Evolutionary conservation across 2,888 invertebrate species (phyloP).

Genomic region (Herminia tarsipennalis): DNA sequence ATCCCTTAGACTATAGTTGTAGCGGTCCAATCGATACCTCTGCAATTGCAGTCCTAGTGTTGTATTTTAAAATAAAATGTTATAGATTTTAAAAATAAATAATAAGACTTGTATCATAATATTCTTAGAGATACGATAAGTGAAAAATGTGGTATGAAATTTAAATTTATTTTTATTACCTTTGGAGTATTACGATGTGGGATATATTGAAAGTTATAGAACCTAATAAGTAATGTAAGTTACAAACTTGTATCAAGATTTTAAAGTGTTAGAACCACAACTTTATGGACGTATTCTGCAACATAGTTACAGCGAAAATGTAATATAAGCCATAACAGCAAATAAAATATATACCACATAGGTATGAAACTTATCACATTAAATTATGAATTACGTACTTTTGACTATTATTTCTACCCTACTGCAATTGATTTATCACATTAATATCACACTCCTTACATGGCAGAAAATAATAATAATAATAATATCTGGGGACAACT

Average conservation of each 20-base stretch:
- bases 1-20: slow-evolving; percentile 74
- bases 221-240: slow-evolving; percentile 18
- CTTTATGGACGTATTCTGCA: slow-evolving; percentile 53
- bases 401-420: slow-evolving; percentile 53
- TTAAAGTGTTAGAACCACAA: slow-evolving; percentile 46
- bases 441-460: no score
- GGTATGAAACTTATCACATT: slow-evolving; percentile 80
- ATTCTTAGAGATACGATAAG: slow-evolving; percentile 61
- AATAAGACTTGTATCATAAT: slow-evolving; percentile 80
- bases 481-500: no score
- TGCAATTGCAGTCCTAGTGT: slow-evolving; percentile 64
- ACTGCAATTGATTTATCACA: no score
- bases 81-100: slow-evolving; percentile 70
- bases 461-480: no score
- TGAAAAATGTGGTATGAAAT: slow-evolving; percentile 67
- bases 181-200: slow-evolving; percentile 72
- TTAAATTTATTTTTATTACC: slow-evolving; percentile 79
- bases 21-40: slow-evolving; percentile 54
- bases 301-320: slow-evolving; percentile 70
- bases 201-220: slow-evolving; percentile 31
- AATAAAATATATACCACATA: slow-evolving; percentile 69
- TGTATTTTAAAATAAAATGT: slow-evolving; percentile 71
- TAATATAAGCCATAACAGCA: slow-evolving; percentile 71
- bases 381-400: slow-evolving; percentile 76
- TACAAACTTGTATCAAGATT: slow-evolving; percentile 38